Base-by-base conservation (phyloP, 2,888 invertebrate genomes). In the Caenorhabditis afra region DNA sequence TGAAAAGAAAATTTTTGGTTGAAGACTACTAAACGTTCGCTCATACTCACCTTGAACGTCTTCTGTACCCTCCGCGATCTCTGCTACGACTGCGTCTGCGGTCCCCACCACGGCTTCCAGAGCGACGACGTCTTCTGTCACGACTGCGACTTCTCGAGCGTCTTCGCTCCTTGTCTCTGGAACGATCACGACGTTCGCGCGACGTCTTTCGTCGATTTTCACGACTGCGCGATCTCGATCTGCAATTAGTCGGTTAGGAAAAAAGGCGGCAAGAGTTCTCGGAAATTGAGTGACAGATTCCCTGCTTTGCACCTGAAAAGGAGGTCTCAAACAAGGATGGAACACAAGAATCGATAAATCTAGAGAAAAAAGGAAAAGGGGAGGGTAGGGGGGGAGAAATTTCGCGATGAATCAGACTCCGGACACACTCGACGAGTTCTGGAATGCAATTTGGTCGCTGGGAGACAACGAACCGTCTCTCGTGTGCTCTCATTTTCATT, bases 101-200 rank as follows among this genome's bases (percentile, higher is more conserved):
- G 14, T 41, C 41, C 7, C 76, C 39, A 23, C 74, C 74, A 11
- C 68, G 49, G 45, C 71, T 75, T 8, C 61, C 29, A 23, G 76
- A 76, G 16, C 79, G 73, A 29, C 67, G 66, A 11, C 82, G 61
- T 10, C 79, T 35, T 49, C 70, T 29, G 37, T 84, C 82, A 1
- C 79, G 61, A 58, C 81, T 79, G 18, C 83, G 68, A 45, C 85
- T 79, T 47, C 83, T 55, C 45, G 62, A 61, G 12, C 65, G 29
- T 50, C 62, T 47, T 5, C 59, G 52, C 12, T 68, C 53, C 47
- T 14, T 37, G 44, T 74, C 64, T 45, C 64, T 76, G 14, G 77
- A 73, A 22, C 73, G 53, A 14, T 39, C 12, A 14, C 68, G 47
- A 35, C 65, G 58, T 20, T 45, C 59, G 12, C 29, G 49, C 18